Percentiles rank a stretch among this genome's conserved stretches.
Evolutionary conservation across 2,797 vertebrate genomes (phyloP).

Genomic region (Podarcis lilfordi): DNA sequence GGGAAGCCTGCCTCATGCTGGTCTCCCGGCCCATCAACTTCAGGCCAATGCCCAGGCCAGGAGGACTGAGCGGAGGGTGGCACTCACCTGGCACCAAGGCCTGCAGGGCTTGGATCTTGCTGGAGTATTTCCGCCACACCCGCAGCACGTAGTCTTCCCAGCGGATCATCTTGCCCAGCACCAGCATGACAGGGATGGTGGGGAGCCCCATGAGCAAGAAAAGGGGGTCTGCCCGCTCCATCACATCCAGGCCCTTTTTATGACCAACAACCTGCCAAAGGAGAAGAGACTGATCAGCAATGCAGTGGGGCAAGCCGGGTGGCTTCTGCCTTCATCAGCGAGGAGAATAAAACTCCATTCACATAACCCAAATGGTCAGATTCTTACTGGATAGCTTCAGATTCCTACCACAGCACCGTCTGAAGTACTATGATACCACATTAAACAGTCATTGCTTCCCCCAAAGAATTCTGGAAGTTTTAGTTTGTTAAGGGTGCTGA

Average conservation of each 20-base stretch:
- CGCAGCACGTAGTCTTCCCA: slow-evolving; percentile 83
- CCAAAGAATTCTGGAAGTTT: too few species aligned
- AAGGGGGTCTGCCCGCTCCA: slow-evolving; percentile 82
- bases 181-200: slow-evolving; percentile 81
- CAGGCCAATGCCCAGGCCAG: not conserved
- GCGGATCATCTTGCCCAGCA: slow-evolving; percentile 84
- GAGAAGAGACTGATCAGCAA: not conserved
- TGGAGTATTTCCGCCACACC: slow-evolving; percentile 77
- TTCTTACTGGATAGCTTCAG: too few species aligned
- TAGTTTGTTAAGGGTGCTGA: too few species aligned
- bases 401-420: too few species aligned
- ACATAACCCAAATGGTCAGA: not conserved
- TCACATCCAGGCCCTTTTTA: slow-evolving; percentile 82
- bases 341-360: not conserved
- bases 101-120: slow-evolving; percentile 65
- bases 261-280: slow-evolving; percentile 80
- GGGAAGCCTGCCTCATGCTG: too few species aligned
- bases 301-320: not conserved
- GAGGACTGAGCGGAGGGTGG: too few species aligned
- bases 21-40: not conserved
- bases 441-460: too few species aligned
- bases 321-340: not conserved
- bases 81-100: slow-evolving; percentile 63
- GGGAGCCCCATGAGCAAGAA: slow-evolving; percentile 84
- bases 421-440: too few species aligned